These are phyloP conservation scores for Drosophila atroscutellata DNA, from an alignment of 2,888 invertebrate species.

Conservation along the genomic window DNA sequence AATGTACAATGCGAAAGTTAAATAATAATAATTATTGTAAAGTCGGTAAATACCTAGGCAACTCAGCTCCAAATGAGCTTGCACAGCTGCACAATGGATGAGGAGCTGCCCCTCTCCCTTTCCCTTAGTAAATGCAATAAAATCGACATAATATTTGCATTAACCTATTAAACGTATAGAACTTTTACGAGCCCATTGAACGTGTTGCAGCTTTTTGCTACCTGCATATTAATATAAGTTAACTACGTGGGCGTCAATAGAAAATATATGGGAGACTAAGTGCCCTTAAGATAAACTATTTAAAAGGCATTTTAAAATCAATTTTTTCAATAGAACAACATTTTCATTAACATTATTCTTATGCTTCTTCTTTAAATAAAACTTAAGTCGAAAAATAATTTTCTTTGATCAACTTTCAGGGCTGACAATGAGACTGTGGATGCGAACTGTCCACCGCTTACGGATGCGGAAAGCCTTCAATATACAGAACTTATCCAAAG, in stretches of 20 bases:
- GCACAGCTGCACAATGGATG: slow-evolving; percentile 61
- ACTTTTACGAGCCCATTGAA: not conserved
- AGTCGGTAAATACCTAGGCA: slow-evolving; percentile 39
- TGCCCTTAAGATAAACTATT: not conserved
- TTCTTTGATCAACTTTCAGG: slow-evolving; percentile 17
- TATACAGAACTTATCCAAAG: slow-evolving; percentile 83
- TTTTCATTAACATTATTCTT: not conserved
- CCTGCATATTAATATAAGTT: slow-evolving; percentile 16
- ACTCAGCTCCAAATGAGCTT: slow-evolving; percentile 65
- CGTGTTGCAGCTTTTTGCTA: slow-evolving; percentile 19
- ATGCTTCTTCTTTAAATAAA: not conserved
- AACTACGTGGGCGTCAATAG: not conserved
- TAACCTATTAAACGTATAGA: not conserved
- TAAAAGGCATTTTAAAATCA: not conserved
- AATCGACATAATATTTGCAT: slow-evolving; percentile 10
- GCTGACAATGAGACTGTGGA: slow-evolving; percentile 60
- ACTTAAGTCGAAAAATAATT: not conserved
- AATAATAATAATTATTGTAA: slow-evolving; percentile 40
- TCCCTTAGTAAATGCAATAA: slow-evolving; percentile 6
- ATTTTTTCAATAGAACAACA: not conserved
- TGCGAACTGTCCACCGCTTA: slow-evolving; percentile 78
- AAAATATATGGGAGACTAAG: not conserved
- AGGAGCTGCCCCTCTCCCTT: not conserved
- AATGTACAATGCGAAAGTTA: slow-evolving; percentile 22
- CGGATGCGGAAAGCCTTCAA: slow-evolving; percentile 79